These are phyloP conservation scores for Trididemnum clinides DNA, from an alignment of 23 tunicate genomes.

Conservation along the genomic window DNA sequence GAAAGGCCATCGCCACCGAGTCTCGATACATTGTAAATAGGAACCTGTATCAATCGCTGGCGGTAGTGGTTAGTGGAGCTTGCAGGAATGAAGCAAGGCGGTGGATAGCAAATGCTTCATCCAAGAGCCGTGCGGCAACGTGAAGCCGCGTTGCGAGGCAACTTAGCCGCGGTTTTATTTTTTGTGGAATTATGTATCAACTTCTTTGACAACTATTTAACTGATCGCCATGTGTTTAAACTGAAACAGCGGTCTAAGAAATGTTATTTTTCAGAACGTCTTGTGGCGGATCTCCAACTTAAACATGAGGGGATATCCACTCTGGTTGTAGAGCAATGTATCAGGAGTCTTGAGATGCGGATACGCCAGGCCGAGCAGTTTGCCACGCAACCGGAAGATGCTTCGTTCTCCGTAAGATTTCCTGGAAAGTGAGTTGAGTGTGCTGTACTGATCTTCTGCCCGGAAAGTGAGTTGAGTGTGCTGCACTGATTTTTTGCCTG, in stretches of 20 bases:
- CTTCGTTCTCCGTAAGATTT: conserved; percentile 51
- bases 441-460: too few species aligned
- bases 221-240: background rate
- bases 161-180: background rate
- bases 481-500: too few species aligned
- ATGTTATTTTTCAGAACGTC: conserved; percentile 4
- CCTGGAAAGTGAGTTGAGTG: conserved; percentile 58
- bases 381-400: conserved; percentile 65
- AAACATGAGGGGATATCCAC: conserved; percentile 53
- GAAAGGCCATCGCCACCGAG: too few species aligned
- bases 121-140: too few species aligned
- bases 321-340: conserved; percentile 35
- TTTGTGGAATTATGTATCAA: background rate
- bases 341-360: conserved; percentile 29
- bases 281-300: conserved; percentile 36
- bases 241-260: background rate
- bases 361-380: conserved; percentile 77
- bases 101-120: too few species aligned
- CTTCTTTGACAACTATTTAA: background rate
- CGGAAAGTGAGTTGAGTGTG: too few species aligned
- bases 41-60: too few species aligned
- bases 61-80: too few species aligned
- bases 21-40: too few species aligned
- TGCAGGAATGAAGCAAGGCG: too few species aligned
- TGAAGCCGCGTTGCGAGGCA: background rate